Base-by-base conservation (phyloP, 2,797 vertebrate genomes). In the Caiman crocodilus region DNA sequence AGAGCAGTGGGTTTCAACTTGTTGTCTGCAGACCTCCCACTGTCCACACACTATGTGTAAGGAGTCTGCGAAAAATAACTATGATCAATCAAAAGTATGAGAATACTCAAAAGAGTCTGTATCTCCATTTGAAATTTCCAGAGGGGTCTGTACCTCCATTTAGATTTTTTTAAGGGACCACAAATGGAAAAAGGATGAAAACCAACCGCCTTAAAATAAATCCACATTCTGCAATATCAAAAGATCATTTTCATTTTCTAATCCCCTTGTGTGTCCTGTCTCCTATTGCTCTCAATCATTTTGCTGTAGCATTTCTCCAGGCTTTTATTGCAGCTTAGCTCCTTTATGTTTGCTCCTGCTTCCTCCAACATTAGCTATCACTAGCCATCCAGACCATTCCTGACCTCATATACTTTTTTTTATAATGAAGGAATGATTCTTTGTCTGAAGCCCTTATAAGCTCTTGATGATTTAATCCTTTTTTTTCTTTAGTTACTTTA, bases 371-470 rank as follows among this genome's bases (percentile, higher is more conserved):
- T 17, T 32, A 84, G 50, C 14, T 65, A 14, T 58, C 1, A 6
- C 32, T 85, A 73, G 5, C 26, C 59, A 42, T 2, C 0, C 3
- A 1, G 14, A 71, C 28, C 71, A 57, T 18, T 50, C 23, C 67
- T 42, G 76, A 73, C 12, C 7, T 42, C 23, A 5, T 32, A 42
- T 50, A 7, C 69, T 71, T 20, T 25, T 71, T 50, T 50, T 50
- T 74, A 60, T 21, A 82, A 83, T 77, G 88, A 87, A 67, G 35
- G 12, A 3, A 0, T 58, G 60, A 20, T 0, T 0, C 55, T 93
- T 91, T 91, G 57, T 87, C 88, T 73, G 90, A 89, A 56, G 56
- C 57, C 79, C 78, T 17, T 55, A 85, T 84, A 42, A 87, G 50
- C 23, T 93, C 73, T 64, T 79, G 63, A 57, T 78, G 55, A 25